A percentile compares a stretch with the other conserved stretches of the same genome.
These are phyloP conservation scores for Hymenochirus boettgeri DNA, from an alignment of 2,113 vertebrate genomes.

Conservation along the genomic window DNA sequence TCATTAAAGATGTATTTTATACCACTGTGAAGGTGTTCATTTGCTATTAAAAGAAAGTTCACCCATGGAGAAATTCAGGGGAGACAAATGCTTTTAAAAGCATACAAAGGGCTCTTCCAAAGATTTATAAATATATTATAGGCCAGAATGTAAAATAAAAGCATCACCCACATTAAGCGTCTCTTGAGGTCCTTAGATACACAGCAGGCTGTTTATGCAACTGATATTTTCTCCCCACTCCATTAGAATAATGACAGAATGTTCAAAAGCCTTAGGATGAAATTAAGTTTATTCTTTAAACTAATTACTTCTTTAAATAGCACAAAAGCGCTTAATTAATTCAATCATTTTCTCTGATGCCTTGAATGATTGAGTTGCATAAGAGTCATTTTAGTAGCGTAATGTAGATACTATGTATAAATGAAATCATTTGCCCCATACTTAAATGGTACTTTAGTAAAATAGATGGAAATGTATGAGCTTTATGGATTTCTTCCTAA, in stretches of 20 bases:
- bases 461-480: no score
- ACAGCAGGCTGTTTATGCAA: slow-evolving; percentile 1
- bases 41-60: slow-evolving; percentile 20
- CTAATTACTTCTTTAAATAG: slow-evolving; percentile 24
- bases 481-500: no score
- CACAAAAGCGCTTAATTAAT: slow-evolving; percentile 25
- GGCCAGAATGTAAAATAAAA: slow-evolving; percentile 16
- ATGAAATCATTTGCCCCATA: no score
- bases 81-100: slow-evolving; percentile 29
- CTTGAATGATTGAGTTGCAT: no score
- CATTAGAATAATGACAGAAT: slow-evolving; percentile 32
- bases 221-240: slow-evolving; percentile 21
- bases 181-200: slow-evolving; percentile 21
- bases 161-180: slow-evolving; percentile 17
- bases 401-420: no score
- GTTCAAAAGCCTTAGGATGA: slow-evolving; percentile 15
- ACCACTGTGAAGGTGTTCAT: slow-evolving; percentile 19
- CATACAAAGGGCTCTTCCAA: slow-evolving; percentile 15
- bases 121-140: slow-evolving; percentile 40
- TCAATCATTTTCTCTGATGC: background rate
- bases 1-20: slow-evolving; percentile 25
- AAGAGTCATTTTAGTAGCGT: no score
- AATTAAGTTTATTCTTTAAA: slow-evolving; percentile 13
- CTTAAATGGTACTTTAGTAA: no score
- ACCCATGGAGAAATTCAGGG: slow-evolving; percentile 14